Base-by-base conservation (phyloP, 2,797 vertebrate species). In the Emys orbicularis region DNA sequence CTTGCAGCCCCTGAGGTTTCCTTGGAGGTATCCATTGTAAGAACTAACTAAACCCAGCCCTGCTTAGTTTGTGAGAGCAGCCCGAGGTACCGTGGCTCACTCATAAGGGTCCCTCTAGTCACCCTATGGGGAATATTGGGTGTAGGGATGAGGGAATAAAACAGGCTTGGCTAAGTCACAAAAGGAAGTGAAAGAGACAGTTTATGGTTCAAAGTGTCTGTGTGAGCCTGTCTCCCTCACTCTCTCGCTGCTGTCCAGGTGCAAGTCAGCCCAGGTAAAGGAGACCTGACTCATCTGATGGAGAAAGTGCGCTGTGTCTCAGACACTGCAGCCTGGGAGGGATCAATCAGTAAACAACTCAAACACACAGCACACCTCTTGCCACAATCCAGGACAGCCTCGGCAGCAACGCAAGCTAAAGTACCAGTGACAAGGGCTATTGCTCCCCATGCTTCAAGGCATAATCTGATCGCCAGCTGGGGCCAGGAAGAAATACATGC, bases 151-250 rank as follows among this genome's bases (percentile, higher is more conserved):
- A 87, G 84, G 72, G 53, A 44, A 44, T 77, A 23, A 50, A 76
- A 86, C 79, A 83, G 41, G 52, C 79, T 72, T 86, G 52, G 5
- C 49, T 76, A 88, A 68, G 81, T 72, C 4, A 3, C 31, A 1
- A 6, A 89, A 94, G 97, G 97, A 97, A 97, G 54, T 3, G 3
- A 76, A 1, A 72, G 95, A 97, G 97, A 98, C 96, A 0, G 93
- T 8, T 50, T 47, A 31, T 89, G 57, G 87, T 59, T 81, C 82
- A 68, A 23, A 41, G 77, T 86, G 50, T 44, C 77, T 84, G 61
- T 49, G 31, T 19, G n/a, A 83, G 52, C 31, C 21, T n/a, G 56
- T 44, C 88, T 61, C 29, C 41, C 27, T 44, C 1, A 9, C 10
- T 2, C 34, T 53, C 27, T 10, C 37, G 15, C 56, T 84, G 18